These are phyloP conservation scores for Tachuris rubrigastra DNA, from an alignment of 2,113 vertebrate species.

Conservation along the genomic window DNA sequence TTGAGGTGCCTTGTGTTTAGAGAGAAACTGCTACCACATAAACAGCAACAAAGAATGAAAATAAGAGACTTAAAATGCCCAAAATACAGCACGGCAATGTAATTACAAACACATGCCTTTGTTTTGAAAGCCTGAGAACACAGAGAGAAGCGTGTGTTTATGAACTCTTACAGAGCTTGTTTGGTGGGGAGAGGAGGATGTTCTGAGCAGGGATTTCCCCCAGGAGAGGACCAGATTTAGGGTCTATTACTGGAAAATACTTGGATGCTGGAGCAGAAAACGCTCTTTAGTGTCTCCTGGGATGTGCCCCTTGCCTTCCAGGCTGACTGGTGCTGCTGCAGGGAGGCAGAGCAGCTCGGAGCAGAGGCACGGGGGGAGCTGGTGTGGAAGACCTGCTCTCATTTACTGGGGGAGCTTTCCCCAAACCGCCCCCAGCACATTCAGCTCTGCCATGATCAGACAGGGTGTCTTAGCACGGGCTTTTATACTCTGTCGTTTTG, in stretches of 20 bases:
- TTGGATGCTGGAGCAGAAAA: background rate
- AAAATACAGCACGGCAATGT: background rate
- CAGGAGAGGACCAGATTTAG: background rate
- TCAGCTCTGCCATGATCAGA: fast-evolving
- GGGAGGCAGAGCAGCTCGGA: background rate
- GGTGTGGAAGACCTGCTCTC: fast-evolving
- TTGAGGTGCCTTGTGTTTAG: background rate
- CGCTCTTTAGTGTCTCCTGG: background rate
- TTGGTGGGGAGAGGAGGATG: background rate
- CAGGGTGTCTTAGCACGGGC: background rate
- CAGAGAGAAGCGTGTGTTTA: fast-evolving
- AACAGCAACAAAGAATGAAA: background rate
- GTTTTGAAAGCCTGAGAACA: background rate
- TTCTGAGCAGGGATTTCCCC: background rate
- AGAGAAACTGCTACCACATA: background rate
- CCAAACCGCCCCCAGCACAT: fast-evolving
- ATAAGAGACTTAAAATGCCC: background rate
- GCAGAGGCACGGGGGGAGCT: background rate
- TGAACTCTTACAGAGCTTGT: background rate
- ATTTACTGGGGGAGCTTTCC: background rate
- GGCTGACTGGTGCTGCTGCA: background rate
- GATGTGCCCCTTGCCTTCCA: background rate
- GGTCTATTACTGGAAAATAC: background rate
- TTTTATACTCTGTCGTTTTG: background rate
- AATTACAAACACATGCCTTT: background rate